Evolutionary conservation across 2,888 invertebrate species (phyloP), one percentile per base, ranked within the genome.

Genomic region (Epinotia demarniana): DNA sequence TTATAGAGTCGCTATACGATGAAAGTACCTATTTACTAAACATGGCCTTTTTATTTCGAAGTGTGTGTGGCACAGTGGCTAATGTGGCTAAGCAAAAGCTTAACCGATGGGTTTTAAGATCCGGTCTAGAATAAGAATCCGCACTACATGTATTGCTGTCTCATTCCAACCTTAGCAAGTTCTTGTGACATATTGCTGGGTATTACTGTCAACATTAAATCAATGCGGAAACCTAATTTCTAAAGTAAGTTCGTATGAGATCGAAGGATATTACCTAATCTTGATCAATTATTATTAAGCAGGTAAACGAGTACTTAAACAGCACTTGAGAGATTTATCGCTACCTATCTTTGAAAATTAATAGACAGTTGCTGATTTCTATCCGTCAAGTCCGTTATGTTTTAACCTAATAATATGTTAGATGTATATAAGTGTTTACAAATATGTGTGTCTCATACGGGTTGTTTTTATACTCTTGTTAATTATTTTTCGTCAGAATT

Each of bases 281-380:
- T 46, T 66, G 27, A 49, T 70, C 33, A 23, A 61, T 70, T 61
- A 61, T 70, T 61, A 61, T 61, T 19, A 70, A 70, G 49, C 63
- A 33, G 16, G 16, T 16, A 49, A 16, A 6, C 6, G 2, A n/a
- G 39, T 18, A 53, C 33, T 9, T 33, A 33, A 62, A 33, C 60
- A 71, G 39, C 49, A 16, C 27, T 62, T 55, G 39, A 71, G 39
- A 39, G 70, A 53, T 9, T 39, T 39, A 63, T n/a, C 39, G 18
- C 39, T 39, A 62, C 19, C 43, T 43, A 23, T 13, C 43, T 18
- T 11, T 55, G 53, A 63, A 39, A 53, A 64, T 72, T 62, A 71
- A 23, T 27, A 27, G 13, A n/a, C 16, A 43, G 19, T 57, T 55
- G 23, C 63, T 8, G 63, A 63, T 72, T 72, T 23, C 39, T 57